phyloP scores from a whole-genome alignment of 2,113 vertebrate genomes.

The Albula glossodonta region DNA sequence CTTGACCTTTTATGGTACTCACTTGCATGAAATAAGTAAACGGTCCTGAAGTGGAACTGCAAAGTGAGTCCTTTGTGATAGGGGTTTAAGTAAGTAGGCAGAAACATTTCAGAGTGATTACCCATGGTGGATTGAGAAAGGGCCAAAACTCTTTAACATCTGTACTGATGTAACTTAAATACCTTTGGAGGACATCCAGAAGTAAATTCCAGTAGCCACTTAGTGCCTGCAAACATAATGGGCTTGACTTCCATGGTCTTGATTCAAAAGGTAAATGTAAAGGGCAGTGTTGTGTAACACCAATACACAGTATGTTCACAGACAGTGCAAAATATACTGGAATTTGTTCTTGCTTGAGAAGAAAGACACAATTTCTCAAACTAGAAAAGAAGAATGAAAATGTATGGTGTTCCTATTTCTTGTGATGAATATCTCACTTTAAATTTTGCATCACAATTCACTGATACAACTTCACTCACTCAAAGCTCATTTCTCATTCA shows the following conservation, averaged over 20 bases:
- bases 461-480: too few species aligned
- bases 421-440: not conserved
- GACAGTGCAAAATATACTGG: not conserved
- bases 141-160: slow-evolving; percentile 48
- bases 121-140: slow-evolving; percentile 24
- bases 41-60: slow-evolving; percentile 18
- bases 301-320: not conserved
- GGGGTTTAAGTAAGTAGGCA: slow-evolving; percentile 26
- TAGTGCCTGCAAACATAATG: slow-evolving; percentile 26
- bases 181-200: slow-evolving; percentile 35
- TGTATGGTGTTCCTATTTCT: not conserved
- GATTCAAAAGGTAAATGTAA: not conserved
- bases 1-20: not conserved
- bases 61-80: slow-evolving; percentile 18
- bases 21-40: not conserved
- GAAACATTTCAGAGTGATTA: slow-evolving; percentile 43
- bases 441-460: not conserved
- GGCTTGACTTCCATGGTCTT: slow-evolving; percentile 36
- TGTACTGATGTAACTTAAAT: slow-evolving; percentile 46
- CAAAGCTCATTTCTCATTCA: not conserved
- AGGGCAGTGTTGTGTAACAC: not conserved
- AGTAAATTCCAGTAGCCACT: slow-evolving; percentile 33
- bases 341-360: not conserved
- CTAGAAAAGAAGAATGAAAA: not conserved
- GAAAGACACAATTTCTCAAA: not conserved